Evolutionary conservation across 2,888 invertebrate genomes (phyloP), one percentile per base, ranked within the genome.

Genomic region (Drosophila tanythrix): DNA sequence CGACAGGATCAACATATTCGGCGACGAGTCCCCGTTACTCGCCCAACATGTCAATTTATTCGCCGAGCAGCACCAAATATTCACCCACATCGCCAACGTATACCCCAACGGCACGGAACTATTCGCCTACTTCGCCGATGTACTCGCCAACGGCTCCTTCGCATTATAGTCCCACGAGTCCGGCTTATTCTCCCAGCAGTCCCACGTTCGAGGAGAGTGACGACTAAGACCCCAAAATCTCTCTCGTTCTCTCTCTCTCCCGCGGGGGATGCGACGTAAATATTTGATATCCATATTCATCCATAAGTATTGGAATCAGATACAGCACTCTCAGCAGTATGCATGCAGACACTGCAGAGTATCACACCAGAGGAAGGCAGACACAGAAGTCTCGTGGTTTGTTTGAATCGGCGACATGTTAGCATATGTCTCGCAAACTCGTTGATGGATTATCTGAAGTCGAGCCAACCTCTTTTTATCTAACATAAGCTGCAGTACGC

Each of bases 141-240:
- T 97, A 96, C 92, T 96, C 96, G 0, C 97, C 97, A 0, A 96
- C 96, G 2, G 96, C 96, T 2, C 96, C 96, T 13, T 97, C 96
- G 0, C 96, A 96, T 81, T 96, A 96, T 21, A 94, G 96, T 51
- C 97, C 98, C 0, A 95, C 95, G 48, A 94, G 95, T 76, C 97
- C 98, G 71, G 94, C 96, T 60, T 96, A 95, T 81, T 95, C 95
- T 52, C 95, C 95, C 10, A 94, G 94, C 68, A 93, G 94, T 78
- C 94, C 95, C 1, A 93, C 93, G 2, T 95, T 94, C 79, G 93
- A 93, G 55, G 93, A 93, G 55, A 92, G 74, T 59, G 92, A 92
- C 13, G 92, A 91, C 52, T 90, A 86, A 81, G 5, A 0, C 46
- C 3, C 1, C 33, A 10, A 25, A 46, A 13, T 46, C 8, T 13